Percentiles rank a stretch among this genome's conserved stretches.
Conservation (phyloP, 2,888 invertebrate species). For the Saturnia japonica region DNA sequence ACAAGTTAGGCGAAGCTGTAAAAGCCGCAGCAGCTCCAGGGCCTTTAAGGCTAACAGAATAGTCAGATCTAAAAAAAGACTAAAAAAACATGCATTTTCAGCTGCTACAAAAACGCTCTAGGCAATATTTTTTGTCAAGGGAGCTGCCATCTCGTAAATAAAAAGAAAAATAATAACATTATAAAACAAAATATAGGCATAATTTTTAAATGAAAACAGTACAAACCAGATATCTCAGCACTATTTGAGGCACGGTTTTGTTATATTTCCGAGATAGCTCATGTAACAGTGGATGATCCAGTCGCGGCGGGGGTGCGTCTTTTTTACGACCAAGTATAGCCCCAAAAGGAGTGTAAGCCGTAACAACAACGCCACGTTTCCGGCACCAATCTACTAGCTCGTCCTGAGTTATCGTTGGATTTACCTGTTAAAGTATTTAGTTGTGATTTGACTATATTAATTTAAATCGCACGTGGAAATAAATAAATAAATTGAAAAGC, state of each 20-base stretch:
- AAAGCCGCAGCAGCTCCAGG: no score
- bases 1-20: no score
- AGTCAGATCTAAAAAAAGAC: no score
- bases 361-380: constrained; percentile 84
- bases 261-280: constrained; percentile 82
- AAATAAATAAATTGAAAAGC: not conserved
- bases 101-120: no score
- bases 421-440: constrained; percentile 75
- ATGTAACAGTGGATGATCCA: constrained; percentile 76
- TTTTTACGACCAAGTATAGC: constrained; percentile 61
- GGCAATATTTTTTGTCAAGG: no score
- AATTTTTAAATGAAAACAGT: not conserved
- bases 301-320: constrained; percentile 70
- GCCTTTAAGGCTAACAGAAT: no score
- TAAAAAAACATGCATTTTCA: no score
- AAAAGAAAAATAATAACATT: not conserved
- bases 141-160: no score
- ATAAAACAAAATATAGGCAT: not conserved
- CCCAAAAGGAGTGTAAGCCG: constrained; percentile 89
- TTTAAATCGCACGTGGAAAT: not conserved
- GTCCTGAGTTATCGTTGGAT: constrained; percentile 87
- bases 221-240: constrained; percentile 85
- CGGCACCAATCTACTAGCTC: constrained; percentile 87
- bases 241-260: constrained; percentile 85
- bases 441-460: not conserved